These are phyloP conservation scores for Cantharis flavilabris DNA, from an alignment of 2,888 invertebrate genomes.

Conservation along the genomic window DNA sequence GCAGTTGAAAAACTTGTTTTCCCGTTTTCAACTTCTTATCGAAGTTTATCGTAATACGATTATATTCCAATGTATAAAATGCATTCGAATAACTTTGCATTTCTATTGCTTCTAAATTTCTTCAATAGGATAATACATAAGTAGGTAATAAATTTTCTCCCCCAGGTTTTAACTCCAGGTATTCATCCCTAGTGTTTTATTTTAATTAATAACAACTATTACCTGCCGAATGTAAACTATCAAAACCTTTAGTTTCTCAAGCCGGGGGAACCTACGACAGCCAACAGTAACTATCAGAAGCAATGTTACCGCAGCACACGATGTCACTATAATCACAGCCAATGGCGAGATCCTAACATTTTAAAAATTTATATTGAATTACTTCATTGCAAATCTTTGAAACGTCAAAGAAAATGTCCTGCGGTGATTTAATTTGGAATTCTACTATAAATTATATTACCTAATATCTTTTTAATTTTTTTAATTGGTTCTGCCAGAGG, in stretches of 20 bases:
- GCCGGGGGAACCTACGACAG: too few species aligned
- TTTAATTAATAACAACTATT: background rate
- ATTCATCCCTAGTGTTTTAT: background rate
- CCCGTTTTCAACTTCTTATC: background rate
- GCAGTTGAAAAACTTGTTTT: background rate
- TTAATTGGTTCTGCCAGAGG: background rate
- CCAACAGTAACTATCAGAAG: too few species aligned
- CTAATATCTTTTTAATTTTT: background rate
- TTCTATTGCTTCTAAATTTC: background rate
- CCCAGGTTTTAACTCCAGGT: background rate
- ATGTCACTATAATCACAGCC: too few species aligned
- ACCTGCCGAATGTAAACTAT: too few species aligned
- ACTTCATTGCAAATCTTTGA: too few species aligned
- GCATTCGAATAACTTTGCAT: background rate
- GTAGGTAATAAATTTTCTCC: background rate
- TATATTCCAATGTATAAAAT: background rate
- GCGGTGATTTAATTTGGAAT: background rate
- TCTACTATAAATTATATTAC: background rate
- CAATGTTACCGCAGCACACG: too few species aligned
- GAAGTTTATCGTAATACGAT: background rate
- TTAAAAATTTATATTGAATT: too few species aligned
- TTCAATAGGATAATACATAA: background rate
- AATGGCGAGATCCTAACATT: too few species aligned
- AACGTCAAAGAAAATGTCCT: background rate
- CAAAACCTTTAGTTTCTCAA: too few species aligned